These are phyloP conservation scores for Diplosoma virens DNA, from an alignment of 23 tunicate genomes.

Conservation along the genomic window DNA sequence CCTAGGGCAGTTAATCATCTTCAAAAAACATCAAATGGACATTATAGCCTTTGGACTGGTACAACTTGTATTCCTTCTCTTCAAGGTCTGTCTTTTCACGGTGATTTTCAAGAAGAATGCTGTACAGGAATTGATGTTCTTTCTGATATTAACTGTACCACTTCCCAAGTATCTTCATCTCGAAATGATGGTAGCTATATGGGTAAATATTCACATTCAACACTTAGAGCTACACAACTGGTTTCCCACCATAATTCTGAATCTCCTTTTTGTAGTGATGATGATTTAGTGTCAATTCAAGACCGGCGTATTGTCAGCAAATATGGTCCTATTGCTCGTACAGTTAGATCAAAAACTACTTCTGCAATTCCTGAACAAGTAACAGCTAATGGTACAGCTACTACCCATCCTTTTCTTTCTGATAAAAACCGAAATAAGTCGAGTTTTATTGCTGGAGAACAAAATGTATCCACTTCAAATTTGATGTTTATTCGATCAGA, in stretches of 20 bases:
- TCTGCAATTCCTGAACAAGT: constrained; percentile 71
- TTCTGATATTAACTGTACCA: constrained; percentile 16
- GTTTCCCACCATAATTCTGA: no score
- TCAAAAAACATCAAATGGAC: constrained; percentile 6
- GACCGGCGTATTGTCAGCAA: constrained; percentile 80
- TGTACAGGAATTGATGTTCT: constrained; percentile 33
- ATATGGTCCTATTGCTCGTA: constrained; percentile 89
- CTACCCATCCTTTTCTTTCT: constrained; percentile 39
- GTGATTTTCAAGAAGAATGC: not conserved
- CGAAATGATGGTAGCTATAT: constrained; percentile 3
- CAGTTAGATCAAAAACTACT: constrained; percentile 68
- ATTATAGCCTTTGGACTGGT: constrained; percentile 47
- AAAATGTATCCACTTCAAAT: not conserved
- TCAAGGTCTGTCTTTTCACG: not conserved
- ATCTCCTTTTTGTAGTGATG: constrained; percentile 27
- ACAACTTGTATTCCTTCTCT: constrained; percentile 48
- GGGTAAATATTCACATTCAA: not conserved
- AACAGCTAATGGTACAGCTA: constrained; percentile 39
- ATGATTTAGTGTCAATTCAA: constrained; percentile 67
- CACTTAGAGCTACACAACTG: not conserved
- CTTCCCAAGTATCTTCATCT: constrained; percentile 42
- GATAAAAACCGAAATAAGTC: constrained; percentile 28
- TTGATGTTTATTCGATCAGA: constrained; percentile 36
- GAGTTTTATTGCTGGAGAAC: constrained; percentile 35
- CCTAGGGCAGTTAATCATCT: not conserved